Conservation (phyloP, 2,888 invertebrate species). For the Omphaloscelis lunosa region DNA sequence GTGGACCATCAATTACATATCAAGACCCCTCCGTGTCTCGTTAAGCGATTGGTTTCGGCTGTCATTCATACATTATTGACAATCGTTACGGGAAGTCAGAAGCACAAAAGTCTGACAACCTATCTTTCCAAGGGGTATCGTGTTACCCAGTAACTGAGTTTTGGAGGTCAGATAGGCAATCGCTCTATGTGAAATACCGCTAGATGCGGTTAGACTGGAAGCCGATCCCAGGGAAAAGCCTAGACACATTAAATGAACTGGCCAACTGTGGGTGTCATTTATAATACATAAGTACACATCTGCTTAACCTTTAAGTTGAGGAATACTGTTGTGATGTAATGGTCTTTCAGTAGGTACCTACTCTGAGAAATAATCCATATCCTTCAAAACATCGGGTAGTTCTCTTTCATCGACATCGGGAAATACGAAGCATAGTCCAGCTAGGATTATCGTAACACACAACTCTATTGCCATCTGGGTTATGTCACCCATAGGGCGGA, state of each 20-base stretch:
- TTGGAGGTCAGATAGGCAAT: not conserved
- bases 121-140: not conserved
- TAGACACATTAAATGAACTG: no score
- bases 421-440: constrained; percentile 75
- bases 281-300: not conserved
- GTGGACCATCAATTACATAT: not conserved
- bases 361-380: constrained; percentile 88
- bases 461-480: constrained; percentile 72
- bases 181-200: no score
- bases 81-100: not conserved
- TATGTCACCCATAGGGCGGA: constrained; percentile 71
- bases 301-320: not conserved
- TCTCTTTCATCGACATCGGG: constrained; percentile 85
- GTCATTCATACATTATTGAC: not conserved
- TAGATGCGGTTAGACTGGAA: no score
- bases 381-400: constrained; percentile 82
- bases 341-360: constrained; percentile 62
- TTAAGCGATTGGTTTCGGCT: not conserved
- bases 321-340: not conserved
- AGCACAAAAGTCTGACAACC: not conserved
- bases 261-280: not conserved
- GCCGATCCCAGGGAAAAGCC: no score
- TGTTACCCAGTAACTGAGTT: not conserved
- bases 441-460: constrained; percentile 70
- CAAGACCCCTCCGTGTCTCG: not conserved